Evolutionary conservation across 2,888 invertebrate genomes (phyloP), one percentile per base, ranked within the genome.

Genomic region (Rapana venosa): DNA sequence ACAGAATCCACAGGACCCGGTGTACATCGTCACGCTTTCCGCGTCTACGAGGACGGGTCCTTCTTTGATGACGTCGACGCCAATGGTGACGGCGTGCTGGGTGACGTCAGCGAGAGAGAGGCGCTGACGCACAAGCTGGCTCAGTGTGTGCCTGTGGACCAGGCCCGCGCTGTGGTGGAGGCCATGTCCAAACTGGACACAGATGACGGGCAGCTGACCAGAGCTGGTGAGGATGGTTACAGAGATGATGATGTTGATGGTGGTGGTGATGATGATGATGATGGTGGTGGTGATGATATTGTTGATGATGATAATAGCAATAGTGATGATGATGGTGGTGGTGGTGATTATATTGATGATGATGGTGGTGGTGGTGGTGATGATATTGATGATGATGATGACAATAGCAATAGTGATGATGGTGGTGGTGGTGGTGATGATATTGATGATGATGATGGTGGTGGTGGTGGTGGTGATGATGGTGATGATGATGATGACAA

Each of bases 21-120:
- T 26, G 36, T 20, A 1, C 88, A 88, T 61, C 83, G 77, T n/a
- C n/a, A n/a, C 81, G 81, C 88, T 22, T 88, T 88, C 81, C 81
- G n/a, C 15, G 88, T 88, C 17, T 83, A 83, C 13, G n/a, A 88
- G 83, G 88, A 88, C 47, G 88, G 88, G 1, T 79, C 79, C 58
- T 58, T 88, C 61, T 88, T 88, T 32, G 88, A 88, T 36, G 81
- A 81, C 61, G 35, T 88, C n/a, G n/a, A n/a, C 61, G 36, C 32
- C 17, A 36, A 88, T 61, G n/a, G 61, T 30, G 88, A 88, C n/a
- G 88, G 81, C 4, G 36, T 81, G 26, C 83, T 88, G 58, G 83
- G n/a, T 58, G 81, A 79, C 79, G 87, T 61, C 61, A 81, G 35
- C 0, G 88, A 88, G 61, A 83, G 22, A 32, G 58, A 58, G 15